These are phyloP conservation scores for Heliconius cydno DNA, from an alignment of 2,888 invertebrate genomes.

Conservation along the genomic window DNA sequence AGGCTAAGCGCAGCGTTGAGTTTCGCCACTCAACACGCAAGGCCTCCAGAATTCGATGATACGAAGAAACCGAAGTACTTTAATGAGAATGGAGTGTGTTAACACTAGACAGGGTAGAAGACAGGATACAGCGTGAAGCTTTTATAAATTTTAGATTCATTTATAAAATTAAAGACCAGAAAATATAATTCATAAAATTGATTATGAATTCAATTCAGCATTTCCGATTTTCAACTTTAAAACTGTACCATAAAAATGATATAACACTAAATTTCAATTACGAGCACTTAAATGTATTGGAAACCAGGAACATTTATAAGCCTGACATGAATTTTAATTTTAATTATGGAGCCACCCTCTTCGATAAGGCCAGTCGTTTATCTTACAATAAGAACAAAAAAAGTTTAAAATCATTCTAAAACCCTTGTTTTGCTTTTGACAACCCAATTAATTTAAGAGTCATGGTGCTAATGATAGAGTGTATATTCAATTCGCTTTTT, in stretches of 20 bases:
- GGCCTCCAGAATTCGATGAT: neutral
- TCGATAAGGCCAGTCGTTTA: slow-evolving; percentile 27
- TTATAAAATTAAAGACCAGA: neutral
- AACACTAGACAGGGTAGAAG: no score
- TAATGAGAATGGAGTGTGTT: neutral
- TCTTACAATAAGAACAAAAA: slow-evolving; percentile 23
- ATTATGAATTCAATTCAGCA: neutral
- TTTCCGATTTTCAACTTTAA: neutral
- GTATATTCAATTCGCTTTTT: neutral
- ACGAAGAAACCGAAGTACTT: neutral
- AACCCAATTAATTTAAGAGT: slow-evolving; percentile 21
- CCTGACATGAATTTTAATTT: slow-evolving; percentile 70
- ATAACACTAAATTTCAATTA: slow-evolving; percentile 44
- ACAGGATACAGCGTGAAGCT: neutral
- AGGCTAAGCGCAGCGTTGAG: neutral
- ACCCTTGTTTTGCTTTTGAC: slow-evolving; percentile 19
- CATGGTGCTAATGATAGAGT: slow-evolving; percentile 6
- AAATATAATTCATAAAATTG: neutral
- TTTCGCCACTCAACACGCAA: neutral
- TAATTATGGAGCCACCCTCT: slow-evolving; percentile 61
- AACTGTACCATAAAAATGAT: slow-evolving; percentile 16
- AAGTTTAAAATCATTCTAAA: slow-evolving; percentile 22
- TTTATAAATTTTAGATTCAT: neutral
- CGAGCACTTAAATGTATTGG: slow-evolving; percentile 36
- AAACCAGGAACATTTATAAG: slow-evolving; percentile 65